phyloP scores from a whole-genome alignment of 2,888 invertebrate genomes.

The Antheraea assamensis region DNA sequence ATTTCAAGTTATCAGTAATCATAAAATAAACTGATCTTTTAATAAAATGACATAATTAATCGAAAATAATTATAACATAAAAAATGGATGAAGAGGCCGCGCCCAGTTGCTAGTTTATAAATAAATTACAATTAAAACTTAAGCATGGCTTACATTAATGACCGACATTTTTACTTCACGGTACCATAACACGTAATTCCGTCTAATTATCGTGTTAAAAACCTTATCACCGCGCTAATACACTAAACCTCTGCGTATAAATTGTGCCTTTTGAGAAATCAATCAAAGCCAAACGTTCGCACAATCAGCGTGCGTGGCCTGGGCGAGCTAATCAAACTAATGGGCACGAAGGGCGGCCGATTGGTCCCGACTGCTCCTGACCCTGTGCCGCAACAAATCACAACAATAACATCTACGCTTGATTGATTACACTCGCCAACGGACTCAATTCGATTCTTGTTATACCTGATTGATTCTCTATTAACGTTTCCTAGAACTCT shows the following conservation, averaged over 20 bases:
- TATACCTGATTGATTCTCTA: conserved; percentile 62
- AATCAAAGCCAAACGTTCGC: conserved; percentile 72
- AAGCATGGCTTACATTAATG: neutral
- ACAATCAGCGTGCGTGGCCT: conserved; percentile 71
- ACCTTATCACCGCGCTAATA: neutral
- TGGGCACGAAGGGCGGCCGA: conserved; percentile 57
- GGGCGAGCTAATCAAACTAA: conserved; percentile 78
- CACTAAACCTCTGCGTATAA: conserved; percentile 26
- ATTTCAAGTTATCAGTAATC: too few relatives aligned
- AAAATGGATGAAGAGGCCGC: too few relatives aligned
- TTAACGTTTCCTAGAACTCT: conserved; percentile 35
- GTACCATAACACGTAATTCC: neutral
- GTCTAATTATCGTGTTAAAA: neutral
- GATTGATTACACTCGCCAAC: conserved; percentile 66
- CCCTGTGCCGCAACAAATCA: conserved; percentile 69
- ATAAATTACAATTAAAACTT: neutral
- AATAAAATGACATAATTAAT: too few relatives aligned
- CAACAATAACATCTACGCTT: conserved; percentile 73
- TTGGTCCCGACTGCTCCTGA: conserved; percentile 42
- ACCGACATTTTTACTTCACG: neutral
- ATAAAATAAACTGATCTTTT: too few relatives aligned
- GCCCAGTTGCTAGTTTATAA: neutral
- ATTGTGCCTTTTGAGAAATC: conserved; percentile 68
- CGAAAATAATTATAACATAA: too few relatives aligned
- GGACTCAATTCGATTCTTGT: conserved; percentile 62